Base-by-base conservation (phyloP, 2,888 invertebrate genomes). In the Entomobrya proxima region DNA sequence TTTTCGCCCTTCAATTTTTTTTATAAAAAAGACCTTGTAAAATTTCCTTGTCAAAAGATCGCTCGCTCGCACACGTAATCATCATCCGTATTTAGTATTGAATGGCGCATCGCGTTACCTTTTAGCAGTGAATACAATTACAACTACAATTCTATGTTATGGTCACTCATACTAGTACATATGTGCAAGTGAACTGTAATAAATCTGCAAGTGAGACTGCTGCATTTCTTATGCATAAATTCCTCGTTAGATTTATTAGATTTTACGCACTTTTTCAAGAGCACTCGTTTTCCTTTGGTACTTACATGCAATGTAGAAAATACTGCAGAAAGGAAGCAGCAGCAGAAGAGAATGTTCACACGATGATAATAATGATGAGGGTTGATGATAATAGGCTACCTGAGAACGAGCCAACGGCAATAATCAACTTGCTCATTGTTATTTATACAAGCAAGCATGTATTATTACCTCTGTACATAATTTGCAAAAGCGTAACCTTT, bases 1-100 rank as follows among this genome's bases (percentile, higher is more conserved):
- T 83, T 83, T 83, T 83, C 83, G 83, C 83, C 83, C 83, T 83
- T 83, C 83, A 69, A 77, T 77, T 81, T 80, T 52, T 47, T 30
- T n/a, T n/a, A n/a, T n/a, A n/a, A 47, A 21, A 44, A 76, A 52
- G 77, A 67, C 83, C 83, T 83, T 83, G 83, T 32, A 77, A 76
- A 69, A 67, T 83, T 77, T 77, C 69, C 77, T 83, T 77, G 83
- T 77, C 83, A 83, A 83, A 67, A 76, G n/a, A n/a, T n/a, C n/a
- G 18, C 83, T 64, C 40, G 55, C 44, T 47, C 72, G n/a, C 18
- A 47, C 15, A 64, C 18, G 2, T n/a, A n/a, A 27, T 32, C 44
- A 50, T 44, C 13, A 47, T 18, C n/a, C 72, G 47, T 18, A 30
- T 24, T 55, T 40, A 40, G 15, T 40, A 40, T 15, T 40, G 44